Conservation (phyloP, 2,888 invertebrate species). For the Conchocele bisecta region DNA sequence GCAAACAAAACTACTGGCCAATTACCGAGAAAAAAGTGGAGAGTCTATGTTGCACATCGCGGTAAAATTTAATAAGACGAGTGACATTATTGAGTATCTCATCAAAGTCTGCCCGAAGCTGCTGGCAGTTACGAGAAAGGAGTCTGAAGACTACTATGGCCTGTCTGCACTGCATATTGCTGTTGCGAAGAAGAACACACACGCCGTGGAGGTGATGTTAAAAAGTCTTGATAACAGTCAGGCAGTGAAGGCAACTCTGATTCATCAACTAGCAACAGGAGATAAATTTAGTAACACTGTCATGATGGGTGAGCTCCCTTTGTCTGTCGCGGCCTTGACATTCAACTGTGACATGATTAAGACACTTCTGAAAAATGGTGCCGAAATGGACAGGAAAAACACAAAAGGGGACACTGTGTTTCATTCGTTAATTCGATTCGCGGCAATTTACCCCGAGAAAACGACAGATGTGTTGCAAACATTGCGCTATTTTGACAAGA, state of each 20-base stretch:
- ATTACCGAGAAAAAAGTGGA: slow-evolving; percentile 50
- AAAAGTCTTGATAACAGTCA: slow-evolving; percentile 45
- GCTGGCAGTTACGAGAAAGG: slow-evolving; percentile 51
- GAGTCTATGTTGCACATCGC: slow-evolving; percentile 64
- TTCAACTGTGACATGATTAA: slow-evolving; percentile 53
- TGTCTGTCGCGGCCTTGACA: slow-evolving; percentile 62
- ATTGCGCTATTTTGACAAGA: no score
- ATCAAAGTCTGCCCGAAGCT: slow-evolving; percentile 56
- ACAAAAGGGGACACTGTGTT: slow-evolving; percentile 64
- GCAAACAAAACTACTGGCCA: slow-evolving; percentile 19
- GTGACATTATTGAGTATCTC: slow-evolving; percentile 48
- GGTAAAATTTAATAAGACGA: slow-evolving; percentile 58
- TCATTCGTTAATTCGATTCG: slow-evolving; percentile 61
- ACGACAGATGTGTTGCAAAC: slow-evolving; percentile 35
- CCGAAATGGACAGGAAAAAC: slow-evolving; percentile 59
- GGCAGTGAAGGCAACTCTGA: slow-evolving; percentile 39
- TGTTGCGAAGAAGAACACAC: slow-evolving; percentile 58
- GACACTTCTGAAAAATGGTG: slow-evolving; percentile 52
- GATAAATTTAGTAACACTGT: slow-evolving; percentile 60
- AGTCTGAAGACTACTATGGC: slow-evolving; percentile 56
- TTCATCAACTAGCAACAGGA: slow-evolving; percentile 58
- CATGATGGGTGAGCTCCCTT: slow-evolving; percentile 68
- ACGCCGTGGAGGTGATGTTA: slow-evolving; percentile 55
- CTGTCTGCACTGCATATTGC: slow-evolving; percentile 66
- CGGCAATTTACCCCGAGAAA: slow-evolving; percentile 66